Conservation (phyloP, 2,888 invertebrate genomes). For the Eristalis tenax region DNA sequence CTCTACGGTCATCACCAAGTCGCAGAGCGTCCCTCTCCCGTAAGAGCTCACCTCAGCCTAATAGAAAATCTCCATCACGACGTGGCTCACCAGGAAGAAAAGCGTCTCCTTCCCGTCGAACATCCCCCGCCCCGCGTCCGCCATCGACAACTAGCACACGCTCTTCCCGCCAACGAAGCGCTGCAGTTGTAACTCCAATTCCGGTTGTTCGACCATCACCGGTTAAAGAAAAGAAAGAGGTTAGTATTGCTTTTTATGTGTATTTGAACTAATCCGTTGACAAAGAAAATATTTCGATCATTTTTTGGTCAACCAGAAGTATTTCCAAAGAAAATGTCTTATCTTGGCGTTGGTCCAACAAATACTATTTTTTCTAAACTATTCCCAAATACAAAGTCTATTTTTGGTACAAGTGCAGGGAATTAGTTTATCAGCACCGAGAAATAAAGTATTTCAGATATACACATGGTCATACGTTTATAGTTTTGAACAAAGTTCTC, state of each 20-base stretch:
- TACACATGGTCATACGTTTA: no score
- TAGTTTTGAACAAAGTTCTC: no score
- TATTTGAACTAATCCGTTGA: no score
- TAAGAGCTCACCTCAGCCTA: slow-evolving; percentile 79
- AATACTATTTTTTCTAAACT: slow-evolving; percentile 25
- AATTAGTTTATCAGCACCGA: background rate
- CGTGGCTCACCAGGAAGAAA: slow-evolving; percentile 83
- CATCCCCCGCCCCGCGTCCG: slow-evolving; percentile 45
- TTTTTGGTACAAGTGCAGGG: slow-evolving; percentile 35
- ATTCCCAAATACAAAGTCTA: slow-evolving; percentile 59
- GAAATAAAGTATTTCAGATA: no score
- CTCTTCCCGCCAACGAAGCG: slow-evolving; percentile 52
- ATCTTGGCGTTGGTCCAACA: slow-evolving; percentile 58
- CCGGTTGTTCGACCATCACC: slow-evolving; percentile 74
- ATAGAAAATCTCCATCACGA: slow-evolving; percentile 82
- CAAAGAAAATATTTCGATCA: no score
- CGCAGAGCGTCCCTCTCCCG: slow-evolving; percentile 69
- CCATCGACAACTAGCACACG: slow-evolving; percentile 47
- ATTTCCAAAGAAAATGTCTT: background rate
- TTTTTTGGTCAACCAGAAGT: no score
- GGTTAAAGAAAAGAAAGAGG: slow-evolving; percentile 76
- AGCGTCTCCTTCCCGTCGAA: slow-evolving; percentile 74
- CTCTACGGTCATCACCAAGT: slow-evolving; percentile 38
- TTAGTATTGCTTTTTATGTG: slow-evolving; percentile 51
- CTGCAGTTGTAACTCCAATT: slow-evolving; percentile 71